These are phyloP conservation scores for Oenanthe melanoleuca DNA, from an alignment of 2,113 vertebrate species.

Conservation along the genomic window DNA sequence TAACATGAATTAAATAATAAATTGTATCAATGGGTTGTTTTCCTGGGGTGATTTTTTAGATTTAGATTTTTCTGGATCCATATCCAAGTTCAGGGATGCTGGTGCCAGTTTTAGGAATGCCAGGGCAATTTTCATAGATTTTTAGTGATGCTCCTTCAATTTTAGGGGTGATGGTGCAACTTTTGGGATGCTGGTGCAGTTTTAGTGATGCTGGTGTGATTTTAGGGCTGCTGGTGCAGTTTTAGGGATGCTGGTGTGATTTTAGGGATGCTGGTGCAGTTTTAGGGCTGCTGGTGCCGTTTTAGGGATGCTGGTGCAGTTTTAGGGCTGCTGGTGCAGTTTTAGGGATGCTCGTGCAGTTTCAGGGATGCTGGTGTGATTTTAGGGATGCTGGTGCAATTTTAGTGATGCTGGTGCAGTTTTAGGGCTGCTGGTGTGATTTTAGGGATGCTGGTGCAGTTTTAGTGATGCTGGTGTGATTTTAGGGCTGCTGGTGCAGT, in stretches of 20 bases:
- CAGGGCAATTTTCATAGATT: background rate
- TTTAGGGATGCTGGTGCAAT: rapidly evolving
- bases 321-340: background rate
- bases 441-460: rapidly evolving
- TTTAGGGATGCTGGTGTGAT: rapidly evolving
- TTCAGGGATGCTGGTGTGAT: rapidly evolving
- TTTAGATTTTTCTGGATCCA: background rate
- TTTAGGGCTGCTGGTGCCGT: rapidly evolving
- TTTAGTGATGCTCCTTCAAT: background rate
- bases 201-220: background rate
- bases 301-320: background rate
- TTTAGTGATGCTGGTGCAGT: rapidly evolving
- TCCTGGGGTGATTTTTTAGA: background rate
- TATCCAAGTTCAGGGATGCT: background rate
- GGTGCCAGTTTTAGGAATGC: background rate
- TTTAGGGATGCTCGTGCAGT: background rate
- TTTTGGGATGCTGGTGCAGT: rapidly evolving
- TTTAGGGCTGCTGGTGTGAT: rapidly evolving
- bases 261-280: rapidly evolving
- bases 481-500: background rate
- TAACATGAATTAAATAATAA: background rate
- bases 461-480: too few relatives aligned
- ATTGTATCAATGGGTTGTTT: background rate
- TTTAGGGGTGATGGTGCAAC: background rate
- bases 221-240: rapidly evolving